A percentile compares a stretch with the other conserved stretches of the same genome.
These are phyloP conservation scores for Tychaedon coryphoeus DNA, from an alignment of 2,113 vertebrate genomes.

Conservation along the genomic window DNA sequence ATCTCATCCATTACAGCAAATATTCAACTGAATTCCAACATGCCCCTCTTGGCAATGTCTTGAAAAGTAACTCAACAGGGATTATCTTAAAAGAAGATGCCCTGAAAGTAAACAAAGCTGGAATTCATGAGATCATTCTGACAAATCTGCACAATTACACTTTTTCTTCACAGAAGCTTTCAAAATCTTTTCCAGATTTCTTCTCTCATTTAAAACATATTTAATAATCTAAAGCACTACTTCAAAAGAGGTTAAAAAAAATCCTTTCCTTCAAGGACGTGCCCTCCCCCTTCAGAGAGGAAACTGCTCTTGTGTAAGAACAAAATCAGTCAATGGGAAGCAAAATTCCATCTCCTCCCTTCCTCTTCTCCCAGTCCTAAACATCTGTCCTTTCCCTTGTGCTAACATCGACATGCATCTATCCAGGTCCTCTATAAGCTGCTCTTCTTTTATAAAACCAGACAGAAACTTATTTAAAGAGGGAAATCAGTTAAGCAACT, in stretches of 20 bases:
- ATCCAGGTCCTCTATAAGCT: not conserved
- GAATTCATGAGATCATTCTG: not conserved
- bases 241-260: not conserved
- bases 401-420: not conserved
- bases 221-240: not conserved
- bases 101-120: not conserved
- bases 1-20: not conserved
- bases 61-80: not conserved
- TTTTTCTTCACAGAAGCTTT: not conserved
- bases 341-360: not conserved
- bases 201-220: not conserved
- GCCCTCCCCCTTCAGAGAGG: not conserved
- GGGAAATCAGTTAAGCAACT: not conserved
- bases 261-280: not conserved
- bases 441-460: not conserved
- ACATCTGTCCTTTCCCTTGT: not conserved
- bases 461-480: not conserved
- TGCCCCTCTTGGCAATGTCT: not conserved
- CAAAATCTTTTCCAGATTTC: not conserved
- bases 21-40: not conserved
- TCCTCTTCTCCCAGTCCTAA: not conserved
- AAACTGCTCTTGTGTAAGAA: not conserved
- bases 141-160: not conserved
- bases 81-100: constrained; percentile 4
- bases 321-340: not conserved